Percentiles rank a stretch among this genome's conserved stretches.
Evolutionary conservation across 92 coral and sea anemone genomes (phyloP).

Genomic region (Pocillopora meandrina): DNA sequence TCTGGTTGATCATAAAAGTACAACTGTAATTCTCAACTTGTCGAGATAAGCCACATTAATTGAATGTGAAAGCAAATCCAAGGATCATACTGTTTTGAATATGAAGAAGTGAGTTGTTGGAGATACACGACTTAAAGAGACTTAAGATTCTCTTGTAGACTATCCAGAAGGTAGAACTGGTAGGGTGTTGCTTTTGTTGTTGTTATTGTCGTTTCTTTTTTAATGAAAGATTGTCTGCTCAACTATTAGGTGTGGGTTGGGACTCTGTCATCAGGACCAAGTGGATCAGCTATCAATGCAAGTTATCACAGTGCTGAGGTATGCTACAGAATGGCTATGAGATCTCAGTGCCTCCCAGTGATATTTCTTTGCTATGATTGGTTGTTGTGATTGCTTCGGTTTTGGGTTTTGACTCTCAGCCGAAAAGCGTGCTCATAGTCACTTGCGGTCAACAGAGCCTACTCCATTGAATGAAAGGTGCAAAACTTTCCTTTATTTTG

Average conservation of each 20-base stretch:
- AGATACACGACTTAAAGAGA: too few species aligned
- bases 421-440: background rate
- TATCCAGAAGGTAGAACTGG: too few species aligned
- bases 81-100: too few species aligned
- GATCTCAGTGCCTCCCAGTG: too few species aligned
- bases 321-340: background rate
- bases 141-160: background rate
- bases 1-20: too few species aligned
- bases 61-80: too few species aligned
- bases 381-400: background rate
- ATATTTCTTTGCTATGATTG: background rate
- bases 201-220: background rate
- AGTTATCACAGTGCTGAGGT: constrained; percentile 87
- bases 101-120: too few species aligned
- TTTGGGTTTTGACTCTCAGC: background rate
- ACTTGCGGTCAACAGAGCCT: too few species aligned
- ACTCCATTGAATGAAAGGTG: too few species aligned
- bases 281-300: constrained; percentile 82
- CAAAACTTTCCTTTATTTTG: too few species aligned
- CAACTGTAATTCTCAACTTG: too few species aligned
- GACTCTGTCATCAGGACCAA: constrained; percentile 83
- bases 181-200: background rate
- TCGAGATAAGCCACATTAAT: too few species aligned
- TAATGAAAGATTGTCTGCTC: background rate
- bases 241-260: constrained; percentile 94